phyloP scores from a whole-genome alignment of 2,113 vertebrate species.

The Cyanocitta stelleri region DNA sequence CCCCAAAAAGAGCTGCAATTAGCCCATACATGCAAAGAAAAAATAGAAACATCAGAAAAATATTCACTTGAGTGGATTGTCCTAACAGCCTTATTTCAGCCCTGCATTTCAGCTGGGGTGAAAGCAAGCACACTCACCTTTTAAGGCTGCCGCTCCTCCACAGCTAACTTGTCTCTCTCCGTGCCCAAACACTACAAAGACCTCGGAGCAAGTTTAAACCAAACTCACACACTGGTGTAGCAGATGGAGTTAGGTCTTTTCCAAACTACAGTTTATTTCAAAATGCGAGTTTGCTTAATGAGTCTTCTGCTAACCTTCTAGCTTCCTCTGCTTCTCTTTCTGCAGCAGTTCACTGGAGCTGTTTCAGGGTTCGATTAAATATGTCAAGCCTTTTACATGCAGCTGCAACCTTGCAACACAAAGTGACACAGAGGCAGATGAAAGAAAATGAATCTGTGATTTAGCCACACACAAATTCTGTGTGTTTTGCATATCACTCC shows the following conservation, averaged over 20 bases:
- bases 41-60: background rate
- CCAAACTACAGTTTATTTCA: background rate
- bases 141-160: background rate
- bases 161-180: background rate
- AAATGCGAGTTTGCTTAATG: background rate
- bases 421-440: background rate
- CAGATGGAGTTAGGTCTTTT: background rate
- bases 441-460: conserved; percentile 25
- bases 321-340: background rate
- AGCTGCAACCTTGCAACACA: background rate
- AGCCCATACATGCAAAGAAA: background rate
- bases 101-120: background rate
- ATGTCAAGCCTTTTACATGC: background rate
- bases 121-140: background rate
- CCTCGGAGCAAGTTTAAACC: background rate
- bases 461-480: background rate
- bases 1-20: background rate
- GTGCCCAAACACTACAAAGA: background rate
- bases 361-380: background rate
- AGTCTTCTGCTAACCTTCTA: background rate
- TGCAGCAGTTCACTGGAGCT: background rate
- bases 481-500: conserved; percentile 2
- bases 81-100: background rate
- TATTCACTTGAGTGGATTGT: background rate
- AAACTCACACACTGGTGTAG: background rate